These are phyloP conservation scores for Pocillopora grandis DNA, from an alignment of 92 coral and sea anemone genomes.

Conservation along the genomic window DNA sequence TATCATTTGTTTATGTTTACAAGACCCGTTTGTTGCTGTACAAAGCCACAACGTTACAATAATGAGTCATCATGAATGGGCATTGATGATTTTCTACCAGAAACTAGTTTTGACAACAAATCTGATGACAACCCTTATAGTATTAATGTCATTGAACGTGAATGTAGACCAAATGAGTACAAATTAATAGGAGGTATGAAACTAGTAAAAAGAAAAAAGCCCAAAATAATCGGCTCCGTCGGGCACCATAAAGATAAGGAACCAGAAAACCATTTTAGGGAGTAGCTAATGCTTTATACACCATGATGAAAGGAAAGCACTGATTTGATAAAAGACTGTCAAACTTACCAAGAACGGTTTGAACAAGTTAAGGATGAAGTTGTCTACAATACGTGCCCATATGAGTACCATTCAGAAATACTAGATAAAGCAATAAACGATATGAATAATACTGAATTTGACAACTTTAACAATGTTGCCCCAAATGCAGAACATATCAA, in stretches of 20 bases:
- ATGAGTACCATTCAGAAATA: constrained; percentile 49
- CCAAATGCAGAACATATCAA: constrained; percentile 5
- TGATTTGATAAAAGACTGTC: constrained; percentile 37
- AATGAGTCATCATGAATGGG: background rate
- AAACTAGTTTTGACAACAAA: constrained; percentile 35
- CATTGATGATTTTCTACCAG: constrained; percentile 45
- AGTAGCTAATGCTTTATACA: constrained; percentile 54
- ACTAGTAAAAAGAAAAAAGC: constrained; percentile 12
- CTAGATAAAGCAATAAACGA: constrained; percentile 51
- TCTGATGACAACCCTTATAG: constrained; percentile 29
- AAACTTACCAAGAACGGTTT: constrained; percentile 51
- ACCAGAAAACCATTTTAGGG: constrained; percentile 35
- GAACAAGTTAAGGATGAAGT: constrained; percentile 29
- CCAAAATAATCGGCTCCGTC: constrained; percentile 7
- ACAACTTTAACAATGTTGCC: constrained; percentile 5
- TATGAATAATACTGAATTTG: constrained; percentile 29
- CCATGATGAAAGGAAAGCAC: constrained; percentile 52
- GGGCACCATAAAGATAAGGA: constrained; percentile 52
- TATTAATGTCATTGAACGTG: background rate
- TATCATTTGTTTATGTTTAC: no score
- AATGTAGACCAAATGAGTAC: constrained; percentile 14
- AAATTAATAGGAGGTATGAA: constrained; percentile 54
- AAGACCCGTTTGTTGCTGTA: no score
- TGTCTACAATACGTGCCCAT: constrained; percentile 37
- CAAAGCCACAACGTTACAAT: no score